Conservation (phyloP, 2,888 invertebrate species). For the Heliconius ismenius region DNA sequence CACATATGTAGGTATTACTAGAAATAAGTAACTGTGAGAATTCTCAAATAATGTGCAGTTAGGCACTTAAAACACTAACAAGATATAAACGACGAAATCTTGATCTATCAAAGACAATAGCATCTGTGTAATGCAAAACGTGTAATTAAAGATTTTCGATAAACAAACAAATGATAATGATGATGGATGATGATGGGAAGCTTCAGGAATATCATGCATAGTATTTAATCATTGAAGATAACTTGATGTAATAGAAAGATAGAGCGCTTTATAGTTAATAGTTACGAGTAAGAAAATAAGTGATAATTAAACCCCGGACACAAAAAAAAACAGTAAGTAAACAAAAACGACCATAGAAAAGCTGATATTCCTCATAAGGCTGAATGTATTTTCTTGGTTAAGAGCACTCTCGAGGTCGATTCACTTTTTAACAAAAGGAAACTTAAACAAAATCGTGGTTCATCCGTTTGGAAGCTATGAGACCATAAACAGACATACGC, state of each 20-base stretch:
- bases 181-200: background rate
- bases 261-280: background rate
- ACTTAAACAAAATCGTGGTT: too few relatives aligned
- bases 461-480: too few relatives aligned
- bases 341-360: too few relatives aligned
- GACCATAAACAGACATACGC: too few relatives aligned
- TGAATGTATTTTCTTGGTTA: too few relatives aligned
- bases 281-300: background rate
- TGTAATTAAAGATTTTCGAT: conserved; percentile 25
- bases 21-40: conserved; percentile 32
- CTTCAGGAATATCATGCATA: background rate
- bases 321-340: too few relatives aligned
- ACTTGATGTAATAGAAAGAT: conserved; percentile 3
- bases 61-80: conserved; percentile 28
- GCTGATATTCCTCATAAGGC: too few relatives aligned
- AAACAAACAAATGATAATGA: conserved; percentile 27
- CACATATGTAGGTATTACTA: background rate
- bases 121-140: conserved; percentile 23
- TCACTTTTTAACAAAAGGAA: too few relatives aligned
- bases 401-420: too few relatives aligned
- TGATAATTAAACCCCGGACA: background rate
- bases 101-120: conserved; percentile 32
- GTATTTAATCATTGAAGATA: background rate
- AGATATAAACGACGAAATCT: conserved; percentile 34
- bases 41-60: conserved; percentile 29